phyloP scores from a whole-genome alignment of 2,888 invertebrate genomes.

The Helicoverpa assulta region DNA sequence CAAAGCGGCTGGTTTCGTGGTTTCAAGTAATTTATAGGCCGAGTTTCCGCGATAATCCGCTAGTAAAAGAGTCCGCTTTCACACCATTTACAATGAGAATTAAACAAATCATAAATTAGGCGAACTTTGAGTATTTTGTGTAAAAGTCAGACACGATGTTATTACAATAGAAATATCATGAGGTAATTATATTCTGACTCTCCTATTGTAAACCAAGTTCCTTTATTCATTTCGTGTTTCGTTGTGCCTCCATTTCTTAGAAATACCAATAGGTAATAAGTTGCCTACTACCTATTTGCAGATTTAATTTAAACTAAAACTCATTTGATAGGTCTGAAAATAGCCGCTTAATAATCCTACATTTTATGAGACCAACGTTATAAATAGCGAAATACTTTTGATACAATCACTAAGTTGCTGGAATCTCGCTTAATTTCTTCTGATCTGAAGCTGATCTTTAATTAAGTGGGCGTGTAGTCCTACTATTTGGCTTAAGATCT shows the following conservation, averaged over 20 bases:
- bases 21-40: background rate
- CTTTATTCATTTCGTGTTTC: conserved; percentile 1
- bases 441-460: background rate
- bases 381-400: background rate
- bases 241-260: background rate
- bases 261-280: background rate
- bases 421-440: background rate
- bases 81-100: background rate
- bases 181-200: background rate
- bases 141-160: background rate
- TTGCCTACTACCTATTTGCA: background rate
- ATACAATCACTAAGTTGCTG: background rate
- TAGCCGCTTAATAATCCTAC: background rate
- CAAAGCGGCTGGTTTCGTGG: background rate
- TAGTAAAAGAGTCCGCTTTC: background rate
- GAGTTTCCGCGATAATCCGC: background rate
- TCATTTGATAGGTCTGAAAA: background rate
- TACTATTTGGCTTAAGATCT: background rate
- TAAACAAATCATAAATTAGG: conserved; percentile 1
- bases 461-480: conserved; percentile 14
- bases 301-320: background rate
- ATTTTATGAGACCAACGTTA: background rate
- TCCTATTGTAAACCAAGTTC: background rate
- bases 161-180: background rate
- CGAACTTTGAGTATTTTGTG: background rate